These are phyloP conservation scores for Drosophila dunni DNA, from an alignment of 1,140 invertebrate genomes.

Conservation along the genomic window DNA sequence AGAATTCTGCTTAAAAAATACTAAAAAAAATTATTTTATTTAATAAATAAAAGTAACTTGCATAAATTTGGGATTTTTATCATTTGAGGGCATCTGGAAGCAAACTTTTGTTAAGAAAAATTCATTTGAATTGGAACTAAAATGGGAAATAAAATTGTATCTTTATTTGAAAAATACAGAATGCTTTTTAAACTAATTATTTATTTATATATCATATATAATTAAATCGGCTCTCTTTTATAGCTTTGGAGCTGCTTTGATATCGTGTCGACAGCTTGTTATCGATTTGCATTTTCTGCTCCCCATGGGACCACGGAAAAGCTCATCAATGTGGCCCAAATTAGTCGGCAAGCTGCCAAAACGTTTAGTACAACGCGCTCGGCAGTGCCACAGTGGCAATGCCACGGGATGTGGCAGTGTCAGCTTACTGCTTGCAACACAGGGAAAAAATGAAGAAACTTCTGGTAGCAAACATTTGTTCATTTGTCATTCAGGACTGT, in stretches of 20 bases:
- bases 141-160: too few relatives aligned
- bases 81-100: too few relatives aligned
- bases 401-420: background rate
- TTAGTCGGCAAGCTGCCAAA: slow-evolving; percentile 80
- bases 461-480: slow-evolving; percentile 59
- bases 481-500: slow-evolving; percentile 76
- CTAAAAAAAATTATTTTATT: slow-evolving; percentile 1
- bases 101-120: too few relatives aligned
- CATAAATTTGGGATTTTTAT: too few relatives aligned
- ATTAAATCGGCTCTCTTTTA: background rate
- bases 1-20: too few relatives aligned
- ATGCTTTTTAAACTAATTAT: background rate
- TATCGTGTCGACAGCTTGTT: slow-evolving; percentile 23
- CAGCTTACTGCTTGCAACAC: slow-evolving; percentile 7
- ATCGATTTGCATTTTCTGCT: slow-evolving; percentile 34
- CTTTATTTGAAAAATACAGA: background rate
- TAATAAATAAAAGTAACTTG: background rate
- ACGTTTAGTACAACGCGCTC: slow-evolving; percentile 74
- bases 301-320: slow-evolving; percentile 17
- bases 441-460: slow-evolving; percentile 34
- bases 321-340: slow-evolving; percentile 57
- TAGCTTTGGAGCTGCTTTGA: background rate
- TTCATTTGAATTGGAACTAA: too few relatives aligned
- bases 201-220: background rate
- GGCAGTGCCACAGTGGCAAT: slow-evolving; percentile 29